Evolutionary conservation across 2,797 vertebrate species (phyloP).

Genomic region (Sparidentex hasta): DNA sequence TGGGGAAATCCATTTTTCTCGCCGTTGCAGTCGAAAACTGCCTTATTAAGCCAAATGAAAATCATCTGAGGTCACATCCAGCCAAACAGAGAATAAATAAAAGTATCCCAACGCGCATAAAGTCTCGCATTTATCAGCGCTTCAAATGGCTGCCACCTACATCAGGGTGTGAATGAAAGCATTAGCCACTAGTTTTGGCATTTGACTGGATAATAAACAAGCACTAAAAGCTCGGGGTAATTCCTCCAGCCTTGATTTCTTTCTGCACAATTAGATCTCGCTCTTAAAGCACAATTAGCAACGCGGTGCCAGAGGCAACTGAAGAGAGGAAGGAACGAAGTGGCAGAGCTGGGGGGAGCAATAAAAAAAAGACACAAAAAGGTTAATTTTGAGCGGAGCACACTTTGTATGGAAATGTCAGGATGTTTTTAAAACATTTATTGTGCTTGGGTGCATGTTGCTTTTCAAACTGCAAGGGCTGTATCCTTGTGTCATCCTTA

Average conservation of each 20-base stretch:
- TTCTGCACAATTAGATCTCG: constrained; percentile 72
- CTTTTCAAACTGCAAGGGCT: constrained; percentile 28
- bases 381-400: constrained; percentile 39
- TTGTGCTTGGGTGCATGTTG: constrained; percentile 17
- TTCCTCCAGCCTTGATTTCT: constrained; percentile 55
- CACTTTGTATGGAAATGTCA: constrained; percentile 56
- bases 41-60: constrained; percentile 24
- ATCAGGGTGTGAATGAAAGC: constrained; percentile 40
- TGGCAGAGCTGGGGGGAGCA: constrained; percentile 23
- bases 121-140: constrained; percentile 36
- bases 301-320: constrained; percentile 46
- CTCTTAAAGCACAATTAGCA: constrained; percentile 70
- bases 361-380: constrained; percentile 47
- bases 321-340: constrained; percentile 18
- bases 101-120: not conserved
- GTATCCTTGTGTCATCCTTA: constrained; percentile 25
- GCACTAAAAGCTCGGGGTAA: constrained; percentile 65
- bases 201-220: constrained; percentile 72
- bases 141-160: constrained; percentile 46
- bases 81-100: constrained; percentile 21
- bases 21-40: constrained; percentile 3
- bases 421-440: constrained; percentile 42
- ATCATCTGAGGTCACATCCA: constrained; percentile 20
- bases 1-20: constrained; percentile 29
- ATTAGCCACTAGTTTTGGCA: constrained; percentile 57